Conservation (phyloP, 2,888 invertebrate species). For the Pandemis heparana region DNA sequence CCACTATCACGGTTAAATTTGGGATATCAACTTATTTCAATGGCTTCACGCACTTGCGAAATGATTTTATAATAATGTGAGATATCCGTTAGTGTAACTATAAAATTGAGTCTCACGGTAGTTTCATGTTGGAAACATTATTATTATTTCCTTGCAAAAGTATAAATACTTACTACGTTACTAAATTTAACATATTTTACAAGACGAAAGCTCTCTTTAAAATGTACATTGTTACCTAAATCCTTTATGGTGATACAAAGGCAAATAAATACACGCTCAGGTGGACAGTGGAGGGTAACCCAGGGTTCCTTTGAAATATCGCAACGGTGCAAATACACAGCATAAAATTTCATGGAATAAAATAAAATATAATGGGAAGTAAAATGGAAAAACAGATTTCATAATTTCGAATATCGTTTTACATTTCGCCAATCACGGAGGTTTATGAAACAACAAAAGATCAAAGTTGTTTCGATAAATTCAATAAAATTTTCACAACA, state of each 20-base stretch:
- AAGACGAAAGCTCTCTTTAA: not conserved
- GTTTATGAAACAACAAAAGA: conserved; percentile 22
- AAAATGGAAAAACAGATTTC: conserved; percentile 20
- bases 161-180: not conserved
- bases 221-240: not conserved
- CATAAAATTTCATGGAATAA: not conserved
- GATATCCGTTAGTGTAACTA: too few species aligned
- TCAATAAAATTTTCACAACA: conserved; percentile 1
- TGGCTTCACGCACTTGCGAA: too few species aligned
- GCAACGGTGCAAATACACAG: not conserved
- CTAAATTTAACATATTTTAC: not conserved
- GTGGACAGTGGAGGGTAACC: not conserved
- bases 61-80: too few species aligned
- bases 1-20: too few species aligned
- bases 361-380: conserved; percentile 6
- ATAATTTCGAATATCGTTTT: conserved; percentile 22
- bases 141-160: not conserved
- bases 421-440: conserved; percentile 9
- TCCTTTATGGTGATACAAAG: conserved; percentile 3
- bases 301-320: not conserved
- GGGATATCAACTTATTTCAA: too few species aligned
- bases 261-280: not conserved
- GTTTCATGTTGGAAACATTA: too few species aligned
- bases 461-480: conserved; percentile 7
- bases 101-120: too few species aligned